Base-by-base conservation (phyloP, 1,140 invertebrate species). In the Dicyema japonicum region DNA sequence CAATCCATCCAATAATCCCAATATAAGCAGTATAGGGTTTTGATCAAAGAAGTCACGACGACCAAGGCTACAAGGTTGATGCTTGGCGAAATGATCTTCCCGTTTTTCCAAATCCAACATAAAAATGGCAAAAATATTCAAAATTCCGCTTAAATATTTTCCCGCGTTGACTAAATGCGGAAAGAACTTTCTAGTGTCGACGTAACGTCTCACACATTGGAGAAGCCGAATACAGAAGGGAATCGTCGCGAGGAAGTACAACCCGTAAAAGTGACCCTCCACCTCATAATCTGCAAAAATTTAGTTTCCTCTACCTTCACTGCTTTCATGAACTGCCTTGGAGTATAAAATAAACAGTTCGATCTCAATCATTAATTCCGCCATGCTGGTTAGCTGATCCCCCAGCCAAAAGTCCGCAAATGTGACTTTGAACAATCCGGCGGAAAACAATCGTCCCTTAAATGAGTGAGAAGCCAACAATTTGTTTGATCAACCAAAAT, bases 361-460 rank as follows among this genome's bases (percentile, higher is more conserved):
- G 37, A 92, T 67, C 52, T 97, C 88, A 2, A 78, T 49, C 29
- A 97, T 64, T 2, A 72, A 67, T 0, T 66, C 67, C 1, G 65
- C 66, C 22, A 94, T 57, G 33, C 75, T 88, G 43, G 88, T 94
- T 35, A 92, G 58, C 47, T 97, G 88, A 59, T 97, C 88, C 17
- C 76, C 85, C 37, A 97, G 60, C 88, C 88, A 97, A 61, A 97
- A 97, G 56, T 97, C 85, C 16, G 85, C 78, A 50, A 97, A 97
- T 23, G 69, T 65, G 4, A 97, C 85, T 40, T 72, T 71, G 34
- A 72, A 69, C 41, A 92, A 85, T 19, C 85, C 85, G 1, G 82
- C 72, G 11, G 69, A 62, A 22, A 88, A 34, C 18, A 80, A 70
- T 29, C 74, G 60, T 34, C 65, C 66, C 72, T 57, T 35, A 26